Base-by-base conservation (phyloP, 2,113 vertebrate genomes). In the Vombatus ursinus region DNA sequence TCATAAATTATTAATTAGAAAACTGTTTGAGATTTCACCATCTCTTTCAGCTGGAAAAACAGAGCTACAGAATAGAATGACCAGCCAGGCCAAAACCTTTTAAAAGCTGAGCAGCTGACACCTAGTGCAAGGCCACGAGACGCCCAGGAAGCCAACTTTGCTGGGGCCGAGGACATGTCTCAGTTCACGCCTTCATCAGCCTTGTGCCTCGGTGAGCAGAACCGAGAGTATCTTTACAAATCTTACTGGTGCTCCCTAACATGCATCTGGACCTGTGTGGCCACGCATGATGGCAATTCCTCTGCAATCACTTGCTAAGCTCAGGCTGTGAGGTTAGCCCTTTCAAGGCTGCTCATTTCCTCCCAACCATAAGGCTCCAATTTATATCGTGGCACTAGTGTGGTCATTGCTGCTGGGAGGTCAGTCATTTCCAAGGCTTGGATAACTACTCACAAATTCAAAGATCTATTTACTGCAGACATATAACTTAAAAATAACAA, bases 191-290 rank as follows among this genome's bases (percentile, higher is more conserved):
- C 49, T 93, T 93, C 28, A 50, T 93, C 68, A 92, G 91, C n/a
- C 47, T 50, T 25, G 51, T 90, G 93, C 92, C 92, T 92, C 90
- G 84, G 93, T 52, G 44, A 94, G 90, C 91, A 93, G 94, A 93
- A 92, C 9, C 8, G 26, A 89, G 94, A 94, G 89, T 23, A 2
- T 3, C 31, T 68, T 47, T 92, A 84, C 53, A 92, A 95, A 52
- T 44, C n/a, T 84, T 25, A 89, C n/a, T 14, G 12, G 47, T 6
- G 24, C 2, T 10, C 26, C 1, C 68, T 10, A 57, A 7, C 77
- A 5, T 5, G 53, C 44, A 94, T 50, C 52, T 54, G 7, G 53
- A n/a, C 31, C 61, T 68, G 61, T 16, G 3, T 37, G 61, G 31
- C 31, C 61, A 4, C 37, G 31, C 12, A 37, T 16, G 12, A 68